phyloP scores from a whole-genome alignment of 2,797 vertebrate species.

The Galago senegalensis region DNA sequence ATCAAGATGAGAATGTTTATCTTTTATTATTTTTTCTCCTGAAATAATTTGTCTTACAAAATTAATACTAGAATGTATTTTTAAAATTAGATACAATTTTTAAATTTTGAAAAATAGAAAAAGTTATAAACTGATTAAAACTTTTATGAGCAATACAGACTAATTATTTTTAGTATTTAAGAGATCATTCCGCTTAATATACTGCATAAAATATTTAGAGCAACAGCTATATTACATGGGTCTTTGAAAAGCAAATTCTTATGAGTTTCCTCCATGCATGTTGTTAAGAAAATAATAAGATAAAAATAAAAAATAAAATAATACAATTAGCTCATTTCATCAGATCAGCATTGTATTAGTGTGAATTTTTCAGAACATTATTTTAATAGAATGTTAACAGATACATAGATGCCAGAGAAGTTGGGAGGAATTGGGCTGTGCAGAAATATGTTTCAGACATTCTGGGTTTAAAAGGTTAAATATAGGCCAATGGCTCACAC shows the following conservation, averaged over 20 bases:
- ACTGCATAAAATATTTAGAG: conserved; percentile 15
- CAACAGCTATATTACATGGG: background rate
- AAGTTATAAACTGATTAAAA: conserved; percentile 48
- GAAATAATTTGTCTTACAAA: conserved; percentile 28
- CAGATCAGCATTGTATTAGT: background rate
- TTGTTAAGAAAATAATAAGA: conserved; percentile 52
- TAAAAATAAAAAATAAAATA: conserved; percentile 46
- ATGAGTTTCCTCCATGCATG: background rate
- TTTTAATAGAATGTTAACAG: background rate
- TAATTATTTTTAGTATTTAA: conserved; percentile 45
- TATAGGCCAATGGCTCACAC: no score
- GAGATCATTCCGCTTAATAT: conserved; percentile 31
- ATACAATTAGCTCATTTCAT: background rate
- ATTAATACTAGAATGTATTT: conserved; percentile 9
- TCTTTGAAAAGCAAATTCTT: conserved; percentile 64
- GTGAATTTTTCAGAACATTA: background rate
- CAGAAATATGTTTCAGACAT: conserved; percentile 6
- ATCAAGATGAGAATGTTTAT: background rate
- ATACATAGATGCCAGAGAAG: background rate
- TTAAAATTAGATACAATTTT: background rate
- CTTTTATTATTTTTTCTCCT: conserved; percentile 58
- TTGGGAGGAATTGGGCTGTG: background rate
- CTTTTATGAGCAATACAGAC: conserved; percentile 19
- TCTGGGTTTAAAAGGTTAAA: conserved; percentile 45
- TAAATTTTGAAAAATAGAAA: conserved; percentile 59